These are phyloP conservation scores for Mormyrops attenuatus DNA, from an alignment of 2,797 vertebrate genomes.

Conservation along the genomic window DNA sequence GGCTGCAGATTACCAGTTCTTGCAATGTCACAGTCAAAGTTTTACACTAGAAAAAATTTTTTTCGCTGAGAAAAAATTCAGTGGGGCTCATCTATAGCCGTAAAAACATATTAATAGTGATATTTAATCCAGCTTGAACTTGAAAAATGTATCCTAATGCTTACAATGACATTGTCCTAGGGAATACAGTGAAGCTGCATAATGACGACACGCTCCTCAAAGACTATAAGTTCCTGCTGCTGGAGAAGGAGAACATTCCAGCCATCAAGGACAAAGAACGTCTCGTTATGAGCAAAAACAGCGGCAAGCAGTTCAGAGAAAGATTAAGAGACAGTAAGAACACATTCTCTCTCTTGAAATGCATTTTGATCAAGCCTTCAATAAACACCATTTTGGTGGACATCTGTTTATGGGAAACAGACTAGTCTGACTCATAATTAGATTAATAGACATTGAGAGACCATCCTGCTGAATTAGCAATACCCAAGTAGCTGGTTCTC, in stretches of 20 bases:
- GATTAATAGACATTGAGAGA: neutral
- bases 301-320: conserved; percentile 83
- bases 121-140: neutral
- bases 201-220: conserved; percentile 73
- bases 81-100: neutral
- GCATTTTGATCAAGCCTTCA: neutral
- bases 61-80: neutral
- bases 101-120: neutral
- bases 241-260: conserved; percentile 82
- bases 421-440: neutral
- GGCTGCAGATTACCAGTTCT: neutral
- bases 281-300: conserved; percentile 86
- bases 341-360: neutral
- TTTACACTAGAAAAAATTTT: neutral
- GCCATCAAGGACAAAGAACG: conserved; percentile 80
- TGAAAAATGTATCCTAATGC: neutral
- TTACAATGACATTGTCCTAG: neutral
- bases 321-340: conserved; percentile 56
- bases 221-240: conserved; percentile 77
- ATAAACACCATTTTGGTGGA: neutral
- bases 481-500: neutral
- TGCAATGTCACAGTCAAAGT: neutral
- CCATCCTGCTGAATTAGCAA: neutral
- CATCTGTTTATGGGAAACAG: neutral
- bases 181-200: conserved; percentile 52